phyloP scores from a whole-genome alignment of 2,797 vertebrate genomes.

The Liparis tanakae region DNA sequence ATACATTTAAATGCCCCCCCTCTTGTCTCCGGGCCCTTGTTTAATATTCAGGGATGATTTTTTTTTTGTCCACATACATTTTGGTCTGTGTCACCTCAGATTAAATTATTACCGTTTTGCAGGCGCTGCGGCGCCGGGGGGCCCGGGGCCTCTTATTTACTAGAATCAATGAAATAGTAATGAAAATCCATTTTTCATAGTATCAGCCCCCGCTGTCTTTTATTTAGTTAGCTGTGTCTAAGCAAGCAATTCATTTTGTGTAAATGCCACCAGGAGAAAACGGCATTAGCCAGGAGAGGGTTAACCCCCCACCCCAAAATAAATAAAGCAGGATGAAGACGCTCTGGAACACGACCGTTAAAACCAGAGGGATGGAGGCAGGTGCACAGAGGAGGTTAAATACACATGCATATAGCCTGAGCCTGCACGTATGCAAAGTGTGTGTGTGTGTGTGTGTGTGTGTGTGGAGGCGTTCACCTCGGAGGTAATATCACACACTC shows the following conservation, averaged over 20 bases:
- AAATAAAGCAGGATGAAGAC: slow-evolving; percentile 78
- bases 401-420: slow-evolving; percentile 36
- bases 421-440: slow-evolving; percentile 61
- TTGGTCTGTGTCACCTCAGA: slow-evolving; percentile 99
- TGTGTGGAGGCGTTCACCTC: slow-evolving; percentile 48
- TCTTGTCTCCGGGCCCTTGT: slow-evolving; percentile 95
- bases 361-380: too few relatives aligned
- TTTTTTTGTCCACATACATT: slow-evolving; percentile 99
- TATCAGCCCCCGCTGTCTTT: slow-evolving; percentile 98
- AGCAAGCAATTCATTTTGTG: slow-evolving; percentile 99
- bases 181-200: slow-evolving; percentile 99
- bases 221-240: slow-evolving; percentile 99
- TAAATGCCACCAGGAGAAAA: slow-evolving; percentile 97
- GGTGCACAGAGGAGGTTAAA: too few relatives aligned
- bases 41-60: slow-evolving; percentile 99
- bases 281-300: slow-evolving; percentile 86
- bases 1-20: slow-evolving; percentile 96
- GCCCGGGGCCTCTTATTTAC: slow-evolving; percentile 99
- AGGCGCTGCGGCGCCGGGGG: slow-evolving; percentile 89
- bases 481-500: slow-evolving; percentile 61
- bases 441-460: background rate
- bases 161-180: slow-evolving; percentile 99
- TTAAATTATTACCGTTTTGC: slow-evolving; percentile 99
- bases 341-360: too few relatives aligned
- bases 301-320: slow-evolving; percentile 84